Conservation (phyloP, 2,888 invertebrate species). For the Oscheius sp. region DNA sequence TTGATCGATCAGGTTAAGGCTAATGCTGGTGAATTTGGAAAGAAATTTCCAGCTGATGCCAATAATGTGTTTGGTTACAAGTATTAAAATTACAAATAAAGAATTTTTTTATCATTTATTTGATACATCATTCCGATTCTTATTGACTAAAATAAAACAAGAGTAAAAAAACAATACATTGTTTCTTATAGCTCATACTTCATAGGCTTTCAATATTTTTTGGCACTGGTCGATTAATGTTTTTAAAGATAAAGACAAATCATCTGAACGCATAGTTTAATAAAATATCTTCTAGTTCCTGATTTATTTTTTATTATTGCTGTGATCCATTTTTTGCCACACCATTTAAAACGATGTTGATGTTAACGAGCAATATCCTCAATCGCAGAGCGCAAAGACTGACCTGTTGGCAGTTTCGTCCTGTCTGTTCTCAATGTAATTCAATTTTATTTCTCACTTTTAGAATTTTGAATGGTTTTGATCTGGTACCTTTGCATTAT, state of each 20-base stretch:
- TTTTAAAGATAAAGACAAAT: too few species aligned
- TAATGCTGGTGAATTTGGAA: not conserved
- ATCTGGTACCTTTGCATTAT: too few species aligned
- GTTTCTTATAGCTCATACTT: not conserved
- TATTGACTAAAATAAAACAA: not conserved
- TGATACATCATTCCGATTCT: not conserved
- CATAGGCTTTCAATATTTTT: not conserved
- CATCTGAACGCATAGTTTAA: too few species aligned
- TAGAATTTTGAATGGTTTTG: too few species aligned
- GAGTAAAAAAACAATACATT: not conserved
- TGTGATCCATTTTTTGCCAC: too few species aligned
- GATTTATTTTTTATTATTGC: too few species aligned
- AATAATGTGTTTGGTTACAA: slow-evolving; percentile 1
- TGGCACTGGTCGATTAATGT: not conserved
- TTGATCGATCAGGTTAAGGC: not conserved
- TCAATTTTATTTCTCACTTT: too few species aligned
- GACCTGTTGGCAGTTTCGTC: too few species aligned
- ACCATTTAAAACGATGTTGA: too few species aligned
- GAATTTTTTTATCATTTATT: not conserved
- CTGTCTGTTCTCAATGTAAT: too few species aligned
- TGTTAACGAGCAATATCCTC: not conserved
- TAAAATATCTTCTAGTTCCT: too few species aligned
- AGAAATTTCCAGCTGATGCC: not conserved
- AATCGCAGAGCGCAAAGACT: not conserved
- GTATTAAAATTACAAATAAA: not conserved